Percentiles rank a stretch among this genome's conserved stretches.
Evolutionary conservation across 2,797 vertebrate genomes (phyloP).

Genomic region (Brachymystax lenok): DNA sequence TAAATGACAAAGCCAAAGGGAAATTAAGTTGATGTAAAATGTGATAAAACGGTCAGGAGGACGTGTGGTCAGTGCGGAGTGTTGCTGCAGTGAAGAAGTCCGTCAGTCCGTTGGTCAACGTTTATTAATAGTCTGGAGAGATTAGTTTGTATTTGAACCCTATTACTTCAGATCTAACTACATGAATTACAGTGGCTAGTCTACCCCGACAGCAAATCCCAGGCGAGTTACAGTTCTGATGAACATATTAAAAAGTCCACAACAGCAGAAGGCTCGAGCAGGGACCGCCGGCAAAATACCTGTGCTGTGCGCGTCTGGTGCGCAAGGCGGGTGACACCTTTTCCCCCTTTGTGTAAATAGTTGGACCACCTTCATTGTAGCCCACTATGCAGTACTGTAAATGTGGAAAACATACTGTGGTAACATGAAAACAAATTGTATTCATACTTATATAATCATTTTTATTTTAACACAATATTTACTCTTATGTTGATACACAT

Average conservation of each 20-base stretch:
- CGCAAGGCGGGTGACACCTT: constrained; percentile 81
- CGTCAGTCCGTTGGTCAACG: constrained; percentile 48
- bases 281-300: constrained; percentile 69
- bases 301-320: constrained; percentile 77
- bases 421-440: not conserved
- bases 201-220: constrained; percentile 59
- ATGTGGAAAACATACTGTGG: not conserved
- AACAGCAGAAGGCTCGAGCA: constrained; percentile 56
- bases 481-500: too few relatives aligned
- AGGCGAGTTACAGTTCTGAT: constrained; percentile 69
- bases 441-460: not conserved
- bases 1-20: not conserved
- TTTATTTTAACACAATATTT: not conserved
- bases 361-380: not conserved
- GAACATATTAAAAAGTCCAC: constrained; percentile 60
- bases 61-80: constrained; percentile 33
- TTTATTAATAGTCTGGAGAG: constrained; percentile 65
- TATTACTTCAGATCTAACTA: constrained; percentile 55
- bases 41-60: constrained; percentile 25
- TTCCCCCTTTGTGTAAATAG: constrained; percentile 59
- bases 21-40: constrained; percentile 1
- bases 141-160: constrained; percentile 79
- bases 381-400: not conserved
- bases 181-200: constrained; percentile 67
- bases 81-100: constrained; percentile 49